These are phyloP conservation scores for Flexamia atlantica DNA, from an alignment of 2,888 invertebrate genomes.

Conservation along the genomic window DNA sequence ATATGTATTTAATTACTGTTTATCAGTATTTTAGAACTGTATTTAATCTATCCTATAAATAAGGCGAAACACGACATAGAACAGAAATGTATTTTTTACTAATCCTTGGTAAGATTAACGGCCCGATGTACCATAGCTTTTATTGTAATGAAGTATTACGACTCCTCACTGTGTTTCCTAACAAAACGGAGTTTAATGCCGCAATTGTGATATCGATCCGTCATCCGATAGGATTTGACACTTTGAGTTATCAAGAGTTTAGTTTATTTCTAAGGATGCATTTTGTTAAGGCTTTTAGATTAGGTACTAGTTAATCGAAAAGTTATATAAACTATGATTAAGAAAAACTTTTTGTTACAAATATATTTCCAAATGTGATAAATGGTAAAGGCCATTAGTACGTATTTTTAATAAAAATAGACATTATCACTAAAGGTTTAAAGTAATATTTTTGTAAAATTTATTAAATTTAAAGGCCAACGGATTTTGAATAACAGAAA, in stretches of 20 bases:
- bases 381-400: background rate
- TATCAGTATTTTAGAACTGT: no score
- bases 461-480: background rate
- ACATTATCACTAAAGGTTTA: background rate
- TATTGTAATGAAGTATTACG: slow-evolving; percentile 4
- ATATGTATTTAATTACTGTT: no score
- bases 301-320: background rate
- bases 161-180: background rate
- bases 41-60: no score
- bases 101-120: background rate
- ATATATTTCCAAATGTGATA: background rate
- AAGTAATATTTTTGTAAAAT: slow-evolving; percentile 17
- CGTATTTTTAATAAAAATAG: background rate
- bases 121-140: slow-evolving; percentile 4
- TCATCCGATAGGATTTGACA: background rate
- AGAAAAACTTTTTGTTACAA: background rate
- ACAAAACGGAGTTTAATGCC: background rate
- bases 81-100: background rate
- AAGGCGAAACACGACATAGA: no score
- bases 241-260: slow-evolving; percentile 19
- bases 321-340: background rate
- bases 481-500: no score
- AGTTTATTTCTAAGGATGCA: background rate
- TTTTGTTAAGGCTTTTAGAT: slow-evolving; percentile 13
- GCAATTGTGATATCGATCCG: slow-evolving; percentile 9